Evolutionary conservation across 2,888 invertebrate genomes (phyloP), one percentile per base, ranked within the genome.

Genomic region (Acronicta leporina): DNA sequence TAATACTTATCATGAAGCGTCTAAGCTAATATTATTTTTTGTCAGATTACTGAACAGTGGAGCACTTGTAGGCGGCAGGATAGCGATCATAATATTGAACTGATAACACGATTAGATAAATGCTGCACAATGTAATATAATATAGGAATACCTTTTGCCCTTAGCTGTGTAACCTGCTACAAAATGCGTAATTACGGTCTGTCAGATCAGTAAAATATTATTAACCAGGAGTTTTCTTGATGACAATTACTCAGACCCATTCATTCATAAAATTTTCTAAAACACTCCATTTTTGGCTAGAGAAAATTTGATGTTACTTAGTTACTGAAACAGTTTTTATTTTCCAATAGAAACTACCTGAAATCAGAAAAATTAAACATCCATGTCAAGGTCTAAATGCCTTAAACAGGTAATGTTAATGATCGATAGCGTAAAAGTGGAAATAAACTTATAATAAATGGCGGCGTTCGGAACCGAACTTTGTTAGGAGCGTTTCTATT

Each of bases 91-190:
- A 83, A 82, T 83, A 93, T 92, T 91, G 87, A 84, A 83, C 86
- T 84, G 92, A 91, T 94, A 92, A 85, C 80, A 85, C 11, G 93
- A 92, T 92, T 77, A 93, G 94, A 94, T 94, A 91, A 87, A 79
- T 53, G 75, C 76, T 87, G 87, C 88, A 90, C 87, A 83, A 38
- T 83, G 87, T 89, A 88, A 85, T 20, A 20, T 20, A 20, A 20
- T 20, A 20, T 20, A 20, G 20, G 20, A 20, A 20, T 84, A 81
- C 75, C 77, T 83, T n/a, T 72, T 79, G 68, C 68, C 70, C 79
- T 71, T 57, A 75, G 62, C 61, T 53, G 47, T 54, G 35, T 45
- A 30, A 35, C n/a, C 40, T 59, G 50, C 38, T 16, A 44, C 27
- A 25, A 56, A 49, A 16, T 69, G 38, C 46, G 57, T 30, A 27